Conservation (phyloP, 2,888 invertebrate genomes). For the Dyspetes luteomarginatus region DNA sequence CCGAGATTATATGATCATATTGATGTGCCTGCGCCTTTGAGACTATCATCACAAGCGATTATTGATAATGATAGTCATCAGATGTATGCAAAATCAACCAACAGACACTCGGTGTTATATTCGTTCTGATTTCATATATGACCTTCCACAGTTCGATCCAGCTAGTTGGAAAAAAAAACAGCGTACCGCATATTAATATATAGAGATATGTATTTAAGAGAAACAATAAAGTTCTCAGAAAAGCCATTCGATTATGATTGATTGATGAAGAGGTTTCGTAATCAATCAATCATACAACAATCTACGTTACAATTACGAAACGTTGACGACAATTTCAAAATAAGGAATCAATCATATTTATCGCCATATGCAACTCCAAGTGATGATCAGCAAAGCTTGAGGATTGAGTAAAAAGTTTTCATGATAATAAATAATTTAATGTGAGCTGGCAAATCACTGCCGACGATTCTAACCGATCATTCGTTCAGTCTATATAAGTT, state of each 20-base stretch:
- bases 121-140: slow-evolving; percentile 25
- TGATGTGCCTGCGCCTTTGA: slow-evolving; percentile 40
- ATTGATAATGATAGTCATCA: slow-evolving; percentile 60
- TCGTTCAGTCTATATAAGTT: background rate
- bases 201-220: background rate
- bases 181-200: slow-evolving; percentile 1
- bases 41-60: slow-evolving; percentile 59
- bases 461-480: no score
- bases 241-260: no score
- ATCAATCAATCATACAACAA: background rate
- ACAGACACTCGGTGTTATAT: slow-evolving; percentile 24
- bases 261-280: background rate
- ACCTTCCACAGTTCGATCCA: slow-evolving; percentile 32
- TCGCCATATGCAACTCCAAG: no score
- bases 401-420: no score
- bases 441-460: no score
- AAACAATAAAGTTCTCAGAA: no score
- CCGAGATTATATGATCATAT: slow-evolving; percentile 51
- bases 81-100: slow-evolving; percentile 56
- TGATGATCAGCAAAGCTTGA: no score
- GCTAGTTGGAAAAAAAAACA: no score
- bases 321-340: background rate
- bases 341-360: background rate
- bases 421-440: no score
- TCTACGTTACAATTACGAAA: background rate